Base-by-base conservation (phyloP, 2,113 vertebrate species). In the Xenopus tropicalis region DNA sequence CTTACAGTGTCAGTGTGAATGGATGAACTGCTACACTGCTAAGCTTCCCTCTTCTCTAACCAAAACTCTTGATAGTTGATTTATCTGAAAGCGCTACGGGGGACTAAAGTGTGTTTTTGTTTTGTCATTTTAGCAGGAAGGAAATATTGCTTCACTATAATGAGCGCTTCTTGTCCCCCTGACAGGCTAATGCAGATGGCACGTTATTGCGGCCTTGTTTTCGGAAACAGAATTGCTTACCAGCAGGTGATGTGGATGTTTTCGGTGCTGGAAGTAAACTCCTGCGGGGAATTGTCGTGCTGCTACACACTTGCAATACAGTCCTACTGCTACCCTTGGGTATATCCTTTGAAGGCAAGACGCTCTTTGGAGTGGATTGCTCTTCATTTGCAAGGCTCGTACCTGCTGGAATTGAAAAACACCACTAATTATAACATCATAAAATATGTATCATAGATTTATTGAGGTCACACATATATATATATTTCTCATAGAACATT, bases 241-340 rank as follows among this genome's bases (percentile, higher is more conserved):
- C 87, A 71, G 87, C 0, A 0, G 89, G 84, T 66, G 79, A 71
- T 8, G 82, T 23, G 22, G 81, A 66, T 29, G 88, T 74, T 82
- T 89, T 93, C 6, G 92, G 91, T 0, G 91, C 89, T 0, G 93
- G 93, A 78, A 92, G 89, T 71, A 95, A 83, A 78, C 89, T 91
- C 83, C 87, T 93, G 70, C 92, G 92, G 21, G 93, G 85, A 9
- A 91, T 80, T 0, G 82, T 80, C 13, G 82, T 81, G 51, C 75
- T 86, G 73, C 86, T 89, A 0, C 90, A 79, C 19, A 82, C 83
- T 16, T 88, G 88, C 0, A 81, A 71, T 0, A 83, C 69, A 59
- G 25, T 83, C 67, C 87, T 87, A 76, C 78, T 59, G 23, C 83
- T 78, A 1, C 83, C 86, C 76, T 89, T 92, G 77, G 84, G 51